Base-by-base conservation (phyloP, 1,140 invertebrate species). In the Maniola jurtina region DNA sequence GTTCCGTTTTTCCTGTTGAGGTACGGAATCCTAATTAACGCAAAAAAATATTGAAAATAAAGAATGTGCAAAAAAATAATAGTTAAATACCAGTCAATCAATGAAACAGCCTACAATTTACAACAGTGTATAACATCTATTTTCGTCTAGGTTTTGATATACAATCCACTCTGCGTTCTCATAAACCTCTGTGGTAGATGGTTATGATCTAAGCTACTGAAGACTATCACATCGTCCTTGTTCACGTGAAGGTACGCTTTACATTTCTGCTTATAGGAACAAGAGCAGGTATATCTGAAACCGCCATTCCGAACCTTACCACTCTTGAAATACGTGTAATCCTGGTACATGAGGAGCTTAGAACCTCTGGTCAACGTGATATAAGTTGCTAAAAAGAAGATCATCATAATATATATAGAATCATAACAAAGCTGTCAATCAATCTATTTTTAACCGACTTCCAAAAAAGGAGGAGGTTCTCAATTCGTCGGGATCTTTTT, bases 301-400 rank as follows among this genome's bases (percentile, higher is more conserved):
- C 81, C 76, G 13, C 75, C 75, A 8, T 68, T 40, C 1, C 68
- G 25, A 0, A 77, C 67, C 0, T 2, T 15, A 5, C 76, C 73
- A 42, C 68, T 79, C 55, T 67, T 83, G 9, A 42, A 76, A 61
- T 67, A 87, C 7, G 74, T 71, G 67, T 80, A 84, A 0, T 71
- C 67, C 4, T 76, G 36, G 10, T 77, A 40, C 47, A 80, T 59
- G 0, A 84, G 66, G 6, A 84, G 66, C 10, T 47, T 70, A 0
- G 61, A 66, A 13, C 80, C 76, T 10, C 59, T 68, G 7, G 33
- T 56, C 6, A 76, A 64, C 6, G 64, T 71, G 13, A 85, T 82
- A 54, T 71, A 86, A 8, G 48, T 63, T 4, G 77, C 83, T 85
- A 76, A 64, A 81, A 81, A 25, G 15, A 16, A 55, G 11, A 16